Conservation (phyloP, 2,113 vertebrate species). For the Sminthopsis crassicaudata region DNA sequence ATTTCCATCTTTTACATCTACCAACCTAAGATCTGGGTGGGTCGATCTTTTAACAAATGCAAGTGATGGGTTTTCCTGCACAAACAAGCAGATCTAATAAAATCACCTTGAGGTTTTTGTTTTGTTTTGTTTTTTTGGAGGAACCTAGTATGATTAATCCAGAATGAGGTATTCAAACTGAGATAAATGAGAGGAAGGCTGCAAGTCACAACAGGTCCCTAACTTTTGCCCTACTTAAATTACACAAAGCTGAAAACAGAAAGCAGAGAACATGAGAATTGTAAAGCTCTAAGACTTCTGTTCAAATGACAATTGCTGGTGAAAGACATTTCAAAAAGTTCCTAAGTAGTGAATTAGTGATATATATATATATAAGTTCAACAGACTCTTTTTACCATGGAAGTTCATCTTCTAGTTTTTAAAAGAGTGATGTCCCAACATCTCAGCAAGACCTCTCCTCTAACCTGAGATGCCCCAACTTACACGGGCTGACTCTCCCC, state of each 20-base stretch:
- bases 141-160: conserved; percentile 12
- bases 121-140: not conserved
- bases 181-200: conserved; percentile 24
- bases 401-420: conserved; percentile 11
- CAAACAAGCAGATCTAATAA: conserved; percentile 31
- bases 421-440: not conserved
- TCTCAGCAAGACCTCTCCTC: not conserved
- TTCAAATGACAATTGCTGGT: conserved; percentile 13
- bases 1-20: conserved; percentile 17
- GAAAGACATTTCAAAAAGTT: conserved; percentile 50
- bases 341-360: not conserved
- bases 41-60: not conserved
- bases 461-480: not conserved
- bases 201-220: not conserved
- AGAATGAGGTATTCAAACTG: conserved; percentile 36
- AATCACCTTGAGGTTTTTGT: conserved; percentile 31
- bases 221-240: conserved; percentile 41
- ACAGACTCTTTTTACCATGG: conserved; percentile 17
- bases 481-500: not conserved
- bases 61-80: conserved; percentile 7
- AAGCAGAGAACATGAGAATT: conserved; percentile 33
- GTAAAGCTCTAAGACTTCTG: conserved; percentile 29
- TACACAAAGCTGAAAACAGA: conserved; percentile 38
- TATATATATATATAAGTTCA: conserved; percentile 28
- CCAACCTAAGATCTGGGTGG: not conserved